Conservation (phyloP, 1,140 invertebrate species). For the Rhyzopertha dominica region DNA sequence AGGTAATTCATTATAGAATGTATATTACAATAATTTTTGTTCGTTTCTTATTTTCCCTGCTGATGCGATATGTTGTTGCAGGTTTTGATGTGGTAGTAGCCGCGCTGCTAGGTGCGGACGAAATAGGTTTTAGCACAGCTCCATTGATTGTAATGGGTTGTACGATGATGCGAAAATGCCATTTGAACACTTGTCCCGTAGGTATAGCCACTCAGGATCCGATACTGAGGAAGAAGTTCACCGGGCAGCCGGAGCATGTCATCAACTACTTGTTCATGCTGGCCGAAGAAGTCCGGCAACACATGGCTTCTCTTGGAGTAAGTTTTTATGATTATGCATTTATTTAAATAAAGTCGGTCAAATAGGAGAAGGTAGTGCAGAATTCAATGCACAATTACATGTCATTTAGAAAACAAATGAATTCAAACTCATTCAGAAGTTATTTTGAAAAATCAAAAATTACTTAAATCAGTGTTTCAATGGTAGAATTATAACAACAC, state of each 20-base stretch:
- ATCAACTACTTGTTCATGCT: conserved; percentile 97
- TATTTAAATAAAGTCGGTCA: too few species aligned
- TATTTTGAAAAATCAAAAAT: too few species aligned
- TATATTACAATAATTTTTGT: too few species aligned
- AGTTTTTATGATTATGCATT: too few species aligned
- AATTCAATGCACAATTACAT: too few species aligned
- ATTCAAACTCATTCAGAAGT: too few species aligned
- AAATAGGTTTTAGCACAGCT: conserved; percentile 98
- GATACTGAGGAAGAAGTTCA: conserved; percentile 90
- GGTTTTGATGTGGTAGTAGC: conserved; percentile 96
- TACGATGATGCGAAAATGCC: conserved; percentile 99
- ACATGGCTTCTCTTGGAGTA: conserved; percentile 90
- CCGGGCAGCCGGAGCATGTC: conserved; percentile 95
- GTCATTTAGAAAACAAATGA: too few species aligned
- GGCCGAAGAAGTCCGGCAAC: conserved; percentile 88
- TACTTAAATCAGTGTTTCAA: too few species aligned
- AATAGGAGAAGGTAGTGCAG: too few species aligned
- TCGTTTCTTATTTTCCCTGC: too few species aligned
- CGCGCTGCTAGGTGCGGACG: conserved; percentile 92
- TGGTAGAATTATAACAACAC: too few species aligned
- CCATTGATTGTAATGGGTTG: conserved; percentile 96
- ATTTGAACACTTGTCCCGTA: conserved; percentile 98
- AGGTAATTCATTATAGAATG: conserved; percentile 39
- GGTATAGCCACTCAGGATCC: conserved; percentile 99
- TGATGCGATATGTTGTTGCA: conserved; percentile 28